A percentile compares a stretch with the other conserved stretches of the same genome.
Conservation (phyloP, 2,888 invertebrate genomes). For the Criorhina ranunculi region DNA sequence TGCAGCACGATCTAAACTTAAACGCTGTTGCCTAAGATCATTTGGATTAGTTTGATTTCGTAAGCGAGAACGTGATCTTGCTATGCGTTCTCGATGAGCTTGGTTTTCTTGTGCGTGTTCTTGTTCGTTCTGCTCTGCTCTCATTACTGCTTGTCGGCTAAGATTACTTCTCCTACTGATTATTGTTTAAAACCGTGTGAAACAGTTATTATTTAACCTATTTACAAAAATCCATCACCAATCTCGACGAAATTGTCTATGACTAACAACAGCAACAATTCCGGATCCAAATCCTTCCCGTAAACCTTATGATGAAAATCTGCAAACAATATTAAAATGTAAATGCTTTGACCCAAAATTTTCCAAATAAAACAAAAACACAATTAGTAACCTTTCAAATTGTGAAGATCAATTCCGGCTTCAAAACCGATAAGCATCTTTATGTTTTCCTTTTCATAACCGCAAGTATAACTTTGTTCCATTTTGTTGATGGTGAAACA, state of each 20-base stretch:
- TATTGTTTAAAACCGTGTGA: slow-evolving; percentile 1
- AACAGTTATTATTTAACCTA: slow-evolving; percentile 1
- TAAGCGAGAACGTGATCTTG: slow-evolving; percentile 19
- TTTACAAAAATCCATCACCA: slow-evolving; percentile 17
- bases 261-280: slow-evolving; percentile 17
- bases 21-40: slow-evolving; percentile 14
- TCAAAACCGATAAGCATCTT: slow-evolving; percentile 14
- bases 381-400: slow-evolving; percentile 22
- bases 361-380: slow-evolving; percentile 7
- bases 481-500: slow-evolving; percentile 17
- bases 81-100: slow-evolving; percentile 4
- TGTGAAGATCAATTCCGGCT: slow-evolving; percentile 18
- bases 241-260: slow-evolving; percentile 8
- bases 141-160: slow-evolving; percentile 7
- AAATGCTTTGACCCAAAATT: slow-evolving; percentile 11
- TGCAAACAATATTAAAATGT: slow-evolving; percentile 21
- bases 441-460: slow-evolving; percentile 13
- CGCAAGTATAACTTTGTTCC: slow-evolving; percentile 11
- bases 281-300: slow-evolving; percentile 12
- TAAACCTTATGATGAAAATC: slow-evolving; percentile 8
- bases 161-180: slow-evolving; percentile 9
- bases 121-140: slow-evolving; percentile 19
- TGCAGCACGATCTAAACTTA: slow-evolving; percentile 14
- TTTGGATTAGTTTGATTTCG: slow-evolving; percentile 25
- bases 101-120: slow-evolving; percentile 9